phyloP scores from a whole-genome alignment of 2,113 vertebrate species.

The Vombatus ursinus region DNA sequence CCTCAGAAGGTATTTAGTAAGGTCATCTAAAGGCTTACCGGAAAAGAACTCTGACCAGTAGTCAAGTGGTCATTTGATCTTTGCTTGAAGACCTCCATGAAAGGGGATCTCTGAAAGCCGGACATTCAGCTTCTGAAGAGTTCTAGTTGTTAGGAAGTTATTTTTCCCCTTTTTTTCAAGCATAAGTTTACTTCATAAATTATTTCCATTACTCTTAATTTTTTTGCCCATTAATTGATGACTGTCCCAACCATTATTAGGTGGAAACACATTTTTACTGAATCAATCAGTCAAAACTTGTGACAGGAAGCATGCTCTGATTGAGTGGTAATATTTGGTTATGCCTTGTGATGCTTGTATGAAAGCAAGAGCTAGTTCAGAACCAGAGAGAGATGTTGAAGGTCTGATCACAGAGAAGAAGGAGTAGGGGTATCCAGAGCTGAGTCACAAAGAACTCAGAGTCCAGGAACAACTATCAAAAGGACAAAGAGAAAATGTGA shows the following conservation, averaged over 20 bases:
- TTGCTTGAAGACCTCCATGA: neutral
- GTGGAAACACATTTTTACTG: neutral
- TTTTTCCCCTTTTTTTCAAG: neutral
- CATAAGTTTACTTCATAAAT: neutral
- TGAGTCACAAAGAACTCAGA: neutral
- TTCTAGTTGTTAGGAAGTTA: neutral
- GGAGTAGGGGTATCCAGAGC: neutral
- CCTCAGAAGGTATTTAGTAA: neutral
- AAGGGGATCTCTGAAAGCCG: neutral
- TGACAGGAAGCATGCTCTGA: neutral
- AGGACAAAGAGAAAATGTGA: neutral
- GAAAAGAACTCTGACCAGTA: neutral
- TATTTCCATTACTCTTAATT: neutral
- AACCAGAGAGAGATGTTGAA: neutral
- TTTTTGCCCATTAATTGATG: neutral
- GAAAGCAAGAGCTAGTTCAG: neutral
- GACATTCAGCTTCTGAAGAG: neutral
- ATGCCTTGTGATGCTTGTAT: neutral
- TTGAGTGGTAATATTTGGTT: neutral
- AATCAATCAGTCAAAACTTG: neutral
- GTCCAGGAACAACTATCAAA: neutral
- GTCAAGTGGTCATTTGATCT: neutral
- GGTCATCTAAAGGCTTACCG: neutral
- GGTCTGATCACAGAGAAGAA: neutral
- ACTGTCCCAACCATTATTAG: neutral